Conservation (phyloP, 2,113 vertebrate species). For the Vanacampus margaritifer region DNA sequence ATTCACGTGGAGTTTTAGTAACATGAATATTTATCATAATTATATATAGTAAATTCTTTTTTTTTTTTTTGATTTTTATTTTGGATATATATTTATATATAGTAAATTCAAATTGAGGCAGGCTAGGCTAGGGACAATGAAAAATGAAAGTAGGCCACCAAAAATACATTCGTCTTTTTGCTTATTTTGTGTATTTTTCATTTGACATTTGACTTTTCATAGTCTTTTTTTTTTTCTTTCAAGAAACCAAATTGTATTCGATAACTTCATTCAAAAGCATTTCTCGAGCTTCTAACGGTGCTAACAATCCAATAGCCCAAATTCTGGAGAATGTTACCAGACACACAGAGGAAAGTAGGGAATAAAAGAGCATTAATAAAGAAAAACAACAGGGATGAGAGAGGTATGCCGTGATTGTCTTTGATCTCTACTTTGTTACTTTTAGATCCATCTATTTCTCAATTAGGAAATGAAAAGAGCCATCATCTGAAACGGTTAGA, state of each 20-base stretch:
- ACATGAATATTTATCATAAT: background rate
- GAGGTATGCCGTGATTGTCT: slow-evolving; percentile 21
- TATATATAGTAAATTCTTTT: background rate
- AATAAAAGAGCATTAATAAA: slow-evolving; percentile 43
- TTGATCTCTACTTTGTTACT: slow-evolving; percentile 29
- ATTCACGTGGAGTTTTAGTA: background rate
- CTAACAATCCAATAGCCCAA: slow-evolving; percentile 29
- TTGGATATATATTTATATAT: too few relatives aligned
- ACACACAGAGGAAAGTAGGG: slow-evolving; percentile 22
- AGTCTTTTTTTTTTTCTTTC: too few relatives aligned
- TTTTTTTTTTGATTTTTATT: too few relatives aligned
- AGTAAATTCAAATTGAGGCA: background rate
- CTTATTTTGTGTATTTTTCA: background rate
- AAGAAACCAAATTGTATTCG: too few relatives aligned
- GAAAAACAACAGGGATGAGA: slow-evolving; percentile 21
- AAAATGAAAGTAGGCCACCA: too few relatives aligned
- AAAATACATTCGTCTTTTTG: too few relatives aligned
- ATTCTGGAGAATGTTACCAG: slow-evolving; percentile 47
- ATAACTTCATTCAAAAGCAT: background rate
- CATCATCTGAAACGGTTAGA: slow-evolving; percentile 37
- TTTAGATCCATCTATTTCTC: slow-evolving; percentile 44
- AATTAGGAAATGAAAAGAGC: slow-evolving; percentile 65
- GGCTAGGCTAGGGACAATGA: too few relatives aligned
- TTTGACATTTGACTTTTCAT: too few relatives aligned
- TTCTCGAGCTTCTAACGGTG: background rate